Evolutionary conservation across 1,140 invertebrate genomes (phyloP).

Genomic region (Lepidurus couesii): DNA sequence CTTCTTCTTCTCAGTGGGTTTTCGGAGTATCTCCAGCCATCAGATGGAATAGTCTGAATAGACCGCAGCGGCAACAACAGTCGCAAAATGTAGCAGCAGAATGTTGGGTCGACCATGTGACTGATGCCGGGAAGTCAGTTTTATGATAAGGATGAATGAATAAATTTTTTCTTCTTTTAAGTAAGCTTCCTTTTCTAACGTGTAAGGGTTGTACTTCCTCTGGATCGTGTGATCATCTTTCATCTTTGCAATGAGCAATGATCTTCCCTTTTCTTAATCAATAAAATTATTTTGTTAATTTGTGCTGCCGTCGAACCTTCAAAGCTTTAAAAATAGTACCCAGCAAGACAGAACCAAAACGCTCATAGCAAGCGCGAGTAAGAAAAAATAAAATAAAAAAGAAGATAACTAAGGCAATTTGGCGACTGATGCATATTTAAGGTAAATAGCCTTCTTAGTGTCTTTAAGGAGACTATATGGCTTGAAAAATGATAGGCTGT

Average conservation of each 20-base stretch:
- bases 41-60: slow-evolving; percentile 19
- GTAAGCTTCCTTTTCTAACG: neutral
- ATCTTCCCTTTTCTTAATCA: slow-evolving; percentile 10
- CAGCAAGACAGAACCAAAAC: neutral
- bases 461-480: neutral
- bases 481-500: neutral
- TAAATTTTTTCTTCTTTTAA: neutral
- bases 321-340: neutral
- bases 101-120: slow-evolving; percentile 18
- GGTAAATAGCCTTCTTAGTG: neutral
- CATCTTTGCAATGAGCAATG: slow-evolving; percentile 8
- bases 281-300: slow-evolving; percentile 12
- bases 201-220: slow-evolving; percentile 19
- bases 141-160: slow-evolving; percentile 16
- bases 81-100: neutral
- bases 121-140: slow-evolving; percentile 6
- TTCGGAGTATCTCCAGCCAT: slow-evolving; percentile 21
- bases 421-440: neutral
- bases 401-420: neutral
- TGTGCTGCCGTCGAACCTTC: neutral
- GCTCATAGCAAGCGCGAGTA: neutral
- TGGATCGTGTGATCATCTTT: slow-evolving; percentile 14
- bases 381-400: neutral
- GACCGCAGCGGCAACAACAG: slow-evolving; percentile 1
- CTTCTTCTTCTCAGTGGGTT: slow-evolving; percentile 14